phyloP scores from a whole-genome alignment of 1,140 invertebrate genomes.

The Rhopalosiphum maidis region DNA sequence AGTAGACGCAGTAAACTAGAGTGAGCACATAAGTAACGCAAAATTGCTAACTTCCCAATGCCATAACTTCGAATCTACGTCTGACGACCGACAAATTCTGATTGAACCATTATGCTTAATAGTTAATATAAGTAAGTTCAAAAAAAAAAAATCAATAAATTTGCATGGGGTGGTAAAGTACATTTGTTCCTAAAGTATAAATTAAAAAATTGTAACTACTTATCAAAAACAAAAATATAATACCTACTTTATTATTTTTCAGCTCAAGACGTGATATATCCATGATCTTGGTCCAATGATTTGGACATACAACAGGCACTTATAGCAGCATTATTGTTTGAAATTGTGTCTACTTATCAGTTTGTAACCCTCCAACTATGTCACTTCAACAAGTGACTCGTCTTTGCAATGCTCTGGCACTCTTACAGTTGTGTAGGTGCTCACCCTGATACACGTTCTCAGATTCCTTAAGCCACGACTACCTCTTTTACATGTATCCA shows the following conservation, averaged over 20 bases:
- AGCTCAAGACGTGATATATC: slow-evolving; percentile 98
- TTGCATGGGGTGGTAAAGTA: no score
- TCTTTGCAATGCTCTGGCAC: slow-evolving; percentile 96
- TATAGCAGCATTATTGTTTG: slow-evolving; percentile 92
- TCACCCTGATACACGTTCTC: slow-evolving; percentile 87
- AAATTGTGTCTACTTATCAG: slow-evolving; percentile 96
- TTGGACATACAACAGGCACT: slow-evolving; percentile 99
- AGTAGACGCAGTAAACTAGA: no score
- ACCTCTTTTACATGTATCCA: slow-evolving; percentile 96
- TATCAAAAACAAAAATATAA: neutral
- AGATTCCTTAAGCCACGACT: slow-evolving; percentile 82
- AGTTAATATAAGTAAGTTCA: no score
- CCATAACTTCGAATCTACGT: no score
- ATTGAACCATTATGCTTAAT: no score
- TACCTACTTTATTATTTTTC: slow-evolving; percentile 59
- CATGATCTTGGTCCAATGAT: slow-evolving; percentile 96
- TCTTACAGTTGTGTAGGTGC: slow-evolving; percentile 99
- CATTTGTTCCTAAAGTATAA: neutral
- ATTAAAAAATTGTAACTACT: neutral
- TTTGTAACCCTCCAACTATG: slow-evolving; percentile 96
- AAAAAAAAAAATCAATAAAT: no score
- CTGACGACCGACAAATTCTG: no score
- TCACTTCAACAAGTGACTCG: slow-evolving; percentile 93
- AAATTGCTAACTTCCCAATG: no score
- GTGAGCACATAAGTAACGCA: no score